Evolutionary conservation across 2,113 vertebrate species (phyloP), one percentile per base, ranked within the genome.

Genomic region (Tringa solitaria): DNA sequence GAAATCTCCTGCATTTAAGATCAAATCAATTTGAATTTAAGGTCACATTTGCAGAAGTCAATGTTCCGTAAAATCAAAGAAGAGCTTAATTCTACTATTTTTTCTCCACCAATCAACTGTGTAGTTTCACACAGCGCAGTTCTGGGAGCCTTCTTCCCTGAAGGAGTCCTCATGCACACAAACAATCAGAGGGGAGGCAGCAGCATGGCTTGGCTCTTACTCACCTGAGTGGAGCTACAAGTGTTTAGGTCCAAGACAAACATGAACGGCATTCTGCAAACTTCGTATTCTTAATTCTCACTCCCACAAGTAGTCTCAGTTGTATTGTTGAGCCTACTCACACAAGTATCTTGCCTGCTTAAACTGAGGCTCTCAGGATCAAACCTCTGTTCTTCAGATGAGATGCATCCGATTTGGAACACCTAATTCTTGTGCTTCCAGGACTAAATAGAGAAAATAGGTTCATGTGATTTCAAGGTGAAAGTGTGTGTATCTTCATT

Each of bases 21-120:
- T 93, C 90, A 95, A 93, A 96, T 97, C 95, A 95, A 94, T 97
- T 93, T 92, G 92, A 97, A 96, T 96, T 97, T 97, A 95, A 96
- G 93, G 95, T 96, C 95, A 95, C 86, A 95, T 97, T 96, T 96
- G 84, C 92, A 95, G 94, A 89, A 95, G 95, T 90, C 96, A 87
- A 92, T 95, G 92, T 90, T 94, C 86, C 5, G 0, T 92, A 94
- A 95, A 97, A 96, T 95, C 96, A 96, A 96, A 97, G 95, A 90
- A 65, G 88, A 87, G 89, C 77, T 96, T 93, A 92, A 95, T 89
- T 94, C 88, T 96, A 33, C 83, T 70, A 9, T 90, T 93, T 95
- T 88, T 85, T 26, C 82, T 68, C 80, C 17, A 3, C 82, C 90
- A 68, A 27, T 93, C 85, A 95, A 1, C 60, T 37, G 27, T 3